These are phyloP conservation scores for Riparia riparia DNA, from an alignment of 2,113 vertebrate species.

Conservation along the genomic window DNA sequence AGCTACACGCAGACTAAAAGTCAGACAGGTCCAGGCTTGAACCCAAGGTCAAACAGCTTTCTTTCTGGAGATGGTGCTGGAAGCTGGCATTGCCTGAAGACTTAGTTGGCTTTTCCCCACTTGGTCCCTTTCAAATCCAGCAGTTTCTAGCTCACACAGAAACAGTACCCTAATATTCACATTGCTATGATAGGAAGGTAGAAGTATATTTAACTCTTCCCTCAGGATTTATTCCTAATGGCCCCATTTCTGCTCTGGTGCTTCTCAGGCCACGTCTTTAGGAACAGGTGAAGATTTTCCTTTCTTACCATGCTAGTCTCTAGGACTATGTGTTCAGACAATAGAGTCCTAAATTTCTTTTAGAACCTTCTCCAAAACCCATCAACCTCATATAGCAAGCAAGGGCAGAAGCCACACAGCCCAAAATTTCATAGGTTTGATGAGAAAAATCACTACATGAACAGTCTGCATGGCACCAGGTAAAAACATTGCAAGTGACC, in stretches of 20 bases:
- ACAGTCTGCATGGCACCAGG: fast-evolving
- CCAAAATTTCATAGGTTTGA: neutral
- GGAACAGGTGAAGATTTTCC: neutral
- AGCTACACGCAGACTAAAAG: neutral
- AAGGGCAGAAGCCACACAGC: neutral
- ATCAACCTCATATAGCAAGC: neutral
- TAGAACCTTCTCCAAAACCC: neutral
- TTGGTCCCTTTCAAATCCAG: neutral
- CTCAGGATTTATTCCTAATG: neutral
- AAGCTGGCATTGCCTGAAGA: neutral
- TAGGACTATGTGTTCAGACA: neutral
- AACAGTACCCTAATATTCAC: neutral
- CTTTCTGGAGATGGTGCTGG: neutral
- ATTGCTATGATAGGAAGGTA: neutral
- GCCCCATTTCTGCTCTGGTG: neutral
- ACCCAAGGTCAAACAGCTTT: neutral
- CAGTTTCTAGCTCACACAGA: neutral
- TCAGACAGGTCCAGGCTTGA: neutral
- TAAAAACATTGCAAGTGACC: neutral
- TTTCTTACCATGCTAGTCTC: neutral
- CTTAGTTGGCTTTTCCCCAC: neutral
- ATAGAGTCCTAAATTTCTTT: neutral
- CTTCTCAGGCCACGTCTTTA: neutral
- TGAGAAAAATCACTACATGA: neutral
- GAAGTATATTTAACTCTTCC: neutral